These are phyloP conservation scores for Thymelicus sylvestris DNA, from an alignment of 2,888 invertebrate genomes.

Conservation along the genomic window DNA sequence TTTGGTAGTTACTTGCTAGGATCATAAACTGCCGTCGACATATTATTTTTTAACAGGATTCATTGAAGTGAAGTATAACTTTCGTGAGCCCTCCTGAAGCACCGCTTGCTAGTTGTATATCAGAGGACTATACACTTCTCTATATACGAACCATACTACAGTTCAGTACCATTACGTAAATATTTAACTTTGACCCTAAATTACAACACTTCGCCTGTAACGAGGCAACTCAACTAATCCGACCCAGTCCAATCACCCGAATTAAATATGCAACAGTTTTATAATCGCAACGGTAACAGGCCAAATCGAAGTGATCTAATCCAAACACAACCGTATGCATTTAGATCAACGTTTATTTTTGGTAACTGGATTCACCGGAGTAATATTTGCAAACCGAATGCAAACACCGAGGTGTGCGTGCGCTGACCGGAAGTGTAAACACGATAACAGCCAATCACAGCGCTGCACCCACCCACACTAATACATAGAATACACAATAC, in stretches of 20 bases:
- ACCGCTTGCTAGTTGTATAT: too few relatives aligned
- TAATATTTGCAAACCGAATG: conserved; percentile 19
- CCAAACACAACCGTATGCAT: conserved; percentile 9
- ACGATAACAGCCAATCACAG: conserved; percentile 19
- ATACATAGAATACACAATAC: conserved; percentile 8
- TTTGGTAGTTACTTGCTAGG: too few relatives aligned
- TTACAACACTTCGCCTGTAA: too few relatives aligned
- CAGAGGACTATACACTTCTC: too few relatives aligned
- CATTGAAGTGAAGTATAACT: too few relatives aligned
- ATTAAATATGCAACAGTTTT: conserved; percentile 12
- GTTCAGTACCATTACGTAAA: too few relatives aligned
- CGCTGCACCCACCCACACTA: neutral
- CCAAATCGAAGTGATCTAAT: neutral
- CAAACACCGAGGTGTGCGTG: conserved; percentile 15
- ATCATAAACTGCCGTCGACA: too few relatives aligned
- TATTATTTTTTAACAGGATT: too few relatives aligned
- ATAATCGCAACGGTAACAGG: conserved; percentile 4
- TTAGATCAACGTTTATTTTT: conserved; percentile 4
- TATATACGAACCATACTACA: too few relatives aligned
- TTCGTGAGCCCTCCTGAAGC: too few relatives aligned
- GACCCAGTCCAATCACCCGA: neutral
- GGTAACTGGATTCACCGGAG: neutral
- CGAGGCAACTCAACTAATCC: too few relatives aligned
- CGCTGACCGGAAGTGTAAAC: neutral
- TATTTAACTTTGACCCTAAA: too few relatives aligned